phyloP scores from a whole-genome alignment of 2,797 vertebrate species.

The Semaprochilodus insignis region DNA sequence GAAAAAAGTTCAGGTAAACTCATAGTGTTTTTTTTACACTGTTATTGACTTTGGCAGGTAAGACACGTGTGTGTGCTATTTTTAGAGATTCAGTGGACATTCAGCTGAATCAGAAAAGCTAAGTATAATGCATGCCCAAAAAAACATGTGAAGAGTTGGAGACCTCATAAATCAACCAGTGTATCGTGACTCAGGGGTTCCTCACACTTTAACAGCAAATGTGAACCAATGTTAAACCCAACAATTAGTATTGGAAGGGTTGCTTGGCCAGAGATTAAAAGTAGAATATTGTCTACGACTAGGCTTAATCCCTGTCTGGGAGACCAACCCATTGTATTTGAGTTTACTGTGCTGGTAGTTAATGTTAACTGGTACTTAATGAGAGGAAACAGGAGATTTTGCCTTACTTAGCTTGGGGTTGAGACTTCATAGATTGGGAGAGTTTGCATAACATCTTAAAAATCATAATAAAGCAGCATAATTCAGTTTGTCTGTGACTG shows the following conservation, averaged over 20 bases:
- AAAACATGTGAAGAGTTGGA: too few relatives aligned
- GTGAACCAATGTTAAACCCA: not conserved
- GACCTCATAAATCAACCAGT: not conserved
- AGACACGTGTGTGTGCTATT: too few relatives aligned
- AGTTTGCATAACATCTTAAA: not conserved
- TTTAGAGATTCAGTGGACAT: too few relatives aligned
- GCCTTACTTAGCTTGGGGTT: not conserved
- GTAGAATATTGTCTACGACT: not conserved
- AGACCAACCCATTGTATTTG: not conserved
- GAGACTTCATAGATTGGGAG: not conserved
- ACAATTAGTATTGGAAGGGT: not conserved
- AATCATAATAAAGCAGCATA: not conserved
- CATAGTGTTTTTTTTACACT: too few relatives aligned
- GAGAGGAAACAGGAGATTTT: not conserved
- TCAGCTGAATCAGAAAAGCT: too few relatives aligned
- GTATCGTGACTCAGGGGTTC: not conserved
- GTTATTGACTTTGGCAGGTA: too few relatives aligned
- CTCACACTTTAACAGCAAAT: not conserved
- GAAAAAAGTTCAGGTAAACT: not conserved
- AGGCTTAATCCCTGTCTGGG: not conserved
- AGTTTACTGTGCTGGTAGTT: not conserved
- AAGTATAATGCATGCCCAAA: too few relatives aligned
- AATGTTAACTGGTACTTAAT: not conserved
- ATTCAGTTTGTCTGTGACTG: not conserved
- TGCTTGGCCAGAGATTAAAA: not conserved